These are phyloP conservation scores for Artibeus lituratus DNA, from an alignment of 2,797 vertebrate species.

Conservation along the genomic window DNA sequence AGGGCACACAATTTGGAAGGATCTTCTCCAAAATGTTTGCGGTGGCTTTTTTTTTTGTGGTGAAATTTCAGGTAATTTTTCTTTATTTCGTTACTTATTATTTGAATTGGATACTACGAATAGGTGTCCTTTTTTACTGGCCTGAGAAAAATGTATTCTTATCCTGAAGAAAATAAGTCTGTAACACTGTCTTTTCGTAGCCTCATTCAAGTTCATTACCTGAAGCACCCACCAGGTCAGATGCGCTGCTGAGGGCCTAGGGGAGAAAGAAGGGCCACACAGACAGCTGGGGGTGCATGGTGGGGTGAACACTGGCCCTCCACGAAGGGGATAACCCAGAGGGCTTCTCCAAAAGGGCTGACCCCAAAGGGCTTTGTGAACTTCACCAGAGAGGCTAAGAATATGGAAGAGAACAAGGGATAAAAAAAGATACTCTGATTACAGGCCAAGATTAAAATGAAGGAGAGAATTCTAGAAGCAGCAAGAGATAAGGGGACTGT, in stretches of 20 bases:
- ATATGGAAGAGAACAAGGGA: too few species aligned
- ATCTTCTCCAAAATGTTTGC: not conserved
- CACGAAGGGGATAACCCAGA: not conserved
- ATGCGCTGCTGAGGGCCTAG: not conserved
- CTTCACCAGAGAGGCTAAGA: not conserved
- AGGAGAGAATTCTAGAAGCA: too few species aligned
- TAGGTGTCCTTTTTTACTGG: not conserved
- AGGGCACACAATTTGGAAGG: not conserved
- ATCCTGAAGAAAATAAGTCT: not conserved
- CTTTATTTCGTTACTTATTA: not conserved
- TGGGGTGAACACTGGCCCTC: too few species aligned
- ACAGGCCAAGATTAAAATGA: too few species aligned
- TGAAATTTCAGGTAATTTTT: not conserved
- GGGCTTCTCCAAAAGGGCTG: too few species aligned
- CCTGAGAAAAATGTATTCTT: not conserved
- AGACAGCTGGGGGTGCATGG: accelerated
- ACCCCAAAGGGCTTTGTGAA: not conserved
- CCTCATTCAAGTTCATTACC: not conserved
- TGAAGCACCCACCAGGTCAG: not conserved
- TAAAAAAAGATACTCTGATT: not conserved
- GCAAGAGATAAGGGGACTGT: too few species aligned
- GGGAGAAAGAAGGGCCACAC: not conserved
- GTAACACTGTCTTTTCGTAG: not conserved
- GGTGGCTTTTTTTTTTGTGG: not conserved
- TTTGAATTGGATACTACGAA: not conserved